Conservation (phyloP, 2,888 invertebrate species). For the Noctua comes region DNA sequence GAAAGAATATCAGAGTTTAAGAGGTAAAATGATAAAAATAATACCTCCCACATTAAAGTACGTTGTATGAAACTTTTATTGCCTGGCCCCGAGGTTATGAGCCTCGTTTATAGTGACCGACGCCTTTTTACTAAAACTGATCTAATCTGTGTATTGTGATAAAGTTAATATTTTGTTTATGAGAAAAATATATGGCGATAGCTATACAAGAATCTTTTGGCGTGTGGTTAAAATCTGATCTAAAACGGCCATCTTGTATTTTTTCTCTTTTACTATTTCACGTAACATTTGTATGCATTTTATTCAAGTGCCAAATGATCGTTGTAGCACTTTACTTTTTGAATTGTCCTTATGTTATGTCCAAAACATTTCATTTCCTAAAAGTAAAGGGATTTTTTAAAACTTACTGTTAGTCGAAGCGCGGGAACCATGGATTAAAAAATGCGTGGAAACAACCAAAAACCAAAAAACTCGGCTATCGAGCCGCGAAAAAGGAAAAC, state of each 20-base stretch:
- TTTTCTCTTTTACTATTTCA: background rate
- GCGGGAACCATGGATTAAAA: background rate
- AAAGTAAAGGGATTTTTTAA: background rate
- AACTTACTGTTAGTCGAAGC: constrained; percentile 3
- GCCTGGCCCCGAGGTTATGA: constrained; percentile 21
- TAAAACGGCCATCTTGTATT: background rate
- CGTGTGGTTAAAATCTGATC: background rate
- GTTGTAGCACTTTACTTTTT: background rate
- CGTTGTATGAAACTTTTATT: constrained; percentile 51
- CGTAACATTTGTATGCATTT: background rate
- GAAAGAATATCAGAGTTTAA: constrained; percentile 43
- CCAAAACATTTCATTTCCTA: background rate
- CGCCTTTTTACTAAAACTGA: constrained; percentile 14
- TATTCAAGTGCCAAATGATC: background rate
- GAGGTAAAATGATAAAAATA: constrained; percentile 55
- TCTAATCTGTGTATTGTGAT: constrained; percentile 14
- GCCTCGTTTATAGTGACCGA: constrained; percentile 7
- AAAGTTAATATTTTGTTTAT: background rate
- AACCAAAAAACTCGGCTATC: background rate
- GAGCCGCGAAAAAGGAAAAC: background rate
- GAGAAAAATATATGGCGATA: background rate
- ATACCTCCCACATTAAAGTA: constrained; percentile 42
- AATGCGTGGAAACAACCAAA: background rate
- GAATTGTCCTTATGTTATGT: background rate
- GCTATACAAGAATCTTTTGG: background rate